Conservation (phyloP, 2,888 invertebrate genomes). For the Eristalinus sepulchralis region DNA sequence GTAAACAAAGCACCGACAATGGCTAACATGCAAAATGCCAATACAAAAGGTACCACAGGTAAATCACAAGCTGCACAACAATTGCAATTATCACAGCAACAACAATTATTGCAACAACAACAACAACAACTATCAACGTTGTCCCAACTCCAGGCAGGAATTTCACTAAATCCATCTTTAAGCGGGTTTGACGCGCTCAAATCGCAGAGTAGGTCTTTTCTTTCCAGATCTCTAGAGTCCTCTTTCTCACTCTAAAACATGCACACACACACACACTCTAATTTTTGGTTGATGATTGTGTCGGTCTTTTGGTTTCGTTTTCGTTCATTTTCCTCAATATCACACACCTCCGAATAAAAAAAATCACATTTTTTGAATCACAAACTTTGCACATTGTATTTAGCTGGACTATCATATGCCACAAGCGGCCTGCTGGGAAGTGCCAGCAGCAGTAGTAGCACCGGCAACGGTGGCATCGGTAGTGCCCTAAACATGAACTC, state of each 20-base stretch:
- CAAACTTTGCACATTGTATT: conserved; percentile 19
- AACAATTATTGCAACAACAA: conserved; percentile 41
- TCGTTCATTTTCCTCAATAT: background rate
- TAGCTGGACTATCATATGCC: conserved; percentile 60
- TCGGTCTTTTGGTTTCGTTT: background rate
- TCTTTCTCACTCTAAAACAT: background rate
- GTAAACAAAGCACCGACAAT: conserved; percentile 78
- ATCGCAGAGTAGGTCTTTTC: conserved; percentile 61
- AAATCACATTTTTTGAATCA: background rate
- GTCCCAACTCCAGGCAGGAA: conserved; percentile 53
- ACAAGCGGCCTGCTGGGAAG: conserved; percentile 57
- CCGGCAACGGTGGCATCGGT: conserved; percentile 38
- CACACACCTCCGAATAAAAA: background rate
- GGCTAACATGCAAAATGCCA: conserved; percentile 60
- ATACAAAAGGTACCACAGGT: conserved; percentile 68
- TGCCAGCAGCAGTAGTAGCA: conserved; percentile 64
- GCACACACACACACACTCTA: background rate
- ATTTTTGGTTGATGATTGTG: too few relatives aligned
- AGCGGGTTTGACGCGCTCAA: conserved; percentile 64
- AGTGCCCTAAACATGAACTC: conserved; percentile 71
- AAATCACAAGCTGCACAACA: conserved; percentile 68
- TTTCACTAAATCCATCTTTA: conserved; percentile 43
- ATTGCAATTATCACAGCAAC: conserved; percentile 49
- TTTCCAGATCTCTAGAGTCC: background rate
- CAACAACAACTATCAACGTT: conserved; percentile 52